phyloP scores from a whole-genome alignment of 2,113 vertebrate genomes.

The Anhinga rufa region DNA sequence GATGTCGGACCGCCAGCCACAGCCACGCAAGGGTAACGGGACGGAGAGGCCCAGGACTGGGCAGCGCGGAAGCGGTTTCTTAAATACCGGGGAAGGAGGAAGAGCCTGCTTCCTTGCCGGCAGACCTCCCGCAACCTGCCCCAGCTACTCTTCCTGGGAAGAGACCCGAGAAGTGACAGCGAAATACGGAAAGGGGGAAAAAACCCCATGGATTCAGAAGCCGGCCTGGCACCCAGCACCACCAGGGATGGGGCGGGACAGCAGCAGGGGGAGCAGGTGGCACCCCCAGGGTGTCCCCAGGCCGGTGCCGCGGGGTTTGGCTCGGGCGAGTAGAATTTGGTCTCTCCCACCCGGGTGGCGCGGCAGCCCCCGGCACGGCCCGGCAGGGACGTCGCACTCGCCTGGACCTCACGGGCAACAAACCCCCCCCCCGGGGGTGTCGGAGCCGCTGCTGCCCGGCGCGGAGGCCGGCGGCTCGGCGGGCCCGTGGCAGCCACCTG shows the following conservation, averaged over 20 bases:
- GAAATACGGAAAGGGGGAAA: accelerated
- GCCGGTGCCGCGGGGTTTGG: background rate
- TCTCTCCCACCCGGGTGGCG: accelerated
- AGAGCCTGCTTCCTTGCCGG: conserved; percentile 34
- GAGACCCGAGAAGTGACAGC: background rate
- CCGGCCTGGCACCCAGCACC: background rate
- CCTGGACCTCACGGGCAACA: background rate
- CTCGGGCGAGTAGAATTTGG: background rate
- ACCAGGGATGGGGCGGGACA: background rate
- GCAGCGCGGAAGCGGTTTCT: background rate
- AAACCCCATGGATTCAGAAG: background rate
- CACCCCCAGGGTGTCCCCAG: background rate
- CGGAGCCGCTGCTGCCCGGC: background rate
- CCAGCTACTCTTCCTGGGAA: conserved; percentile 44
- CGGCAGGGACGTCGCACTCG: accelerated
- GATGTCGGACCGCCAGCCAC: background rate
- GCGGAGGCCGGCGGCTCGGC: background rate
- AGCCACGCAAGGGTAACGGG: background rate
- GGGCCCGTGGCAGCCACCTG: background rate
- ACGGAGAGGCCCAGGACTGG: background rate
- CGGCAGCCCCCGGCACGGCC: background rate
- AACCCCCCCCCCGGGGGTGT: accelerated
- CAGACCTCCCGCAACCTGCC: conserved; percentile 29
- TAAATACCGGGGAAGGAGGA: conserved; percentile 39
- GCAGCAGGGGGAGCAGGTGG: background rate